Evolutionary conservation across 2,797 vertebrate species (phyloP).

Genomic region (Numenius phaeopus): DNA sequence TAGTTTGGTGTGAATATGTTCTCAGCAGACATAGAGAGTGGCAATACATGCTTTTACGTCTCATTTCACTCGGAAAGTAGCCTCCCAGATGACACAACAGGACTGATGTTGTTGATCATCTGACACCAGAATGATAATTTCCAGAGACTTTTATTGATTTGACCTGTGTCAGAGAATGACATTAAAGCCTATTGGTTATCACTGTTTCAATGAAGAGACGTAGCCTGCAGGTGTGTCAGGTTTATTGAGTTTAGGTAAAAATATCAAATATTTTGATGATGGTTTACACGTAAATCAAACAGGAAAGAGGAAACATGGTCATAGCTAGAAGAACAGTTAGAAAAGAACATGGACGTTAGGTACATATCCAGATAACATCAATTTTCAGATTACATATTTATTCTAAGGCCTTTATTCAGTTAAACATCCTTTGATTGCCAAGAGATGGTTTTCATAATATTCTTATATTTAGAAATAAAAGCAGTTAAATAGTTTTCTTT

Average conservation of each 20-base stretch:
- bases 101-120: constrained; percentile 12
- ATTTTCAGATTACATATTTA: not conserved
- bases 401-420: not conserved
- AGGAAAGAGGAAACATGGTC: not conserved
- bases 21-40: not conserved
- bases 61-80: not conserved
- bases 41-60: constrained; percentile 35
- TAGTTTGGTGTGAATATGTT: constrained; percentile 39
- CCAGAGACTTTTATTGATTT: constrained; percentile 1
- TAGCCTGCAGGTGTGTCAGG: not conserved
- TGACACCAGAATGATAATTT: constrained; percentile 11
- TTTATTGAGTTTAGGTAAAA: constrained; percentile 25
- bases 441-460: not conserved
- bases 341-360: not conserved
- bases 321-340: not conserved
- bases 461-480: constrained; percentile 26
- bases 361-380: not conserved
- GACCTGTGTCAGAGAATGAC: not conserved
- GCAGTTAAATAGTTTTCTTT: not conserved
- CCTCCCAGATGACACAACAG: not conserved
- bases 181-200: constrained; percentile 27
- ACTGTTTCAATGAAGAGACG: not conserved
- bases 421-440: not conserved
- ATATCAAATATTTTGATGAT: not conserved
- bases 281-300: not conserved